Base-by-base conservation (phyloP, 2,113 vertebrate species). In the Brachyistius frenatus region DNA sequence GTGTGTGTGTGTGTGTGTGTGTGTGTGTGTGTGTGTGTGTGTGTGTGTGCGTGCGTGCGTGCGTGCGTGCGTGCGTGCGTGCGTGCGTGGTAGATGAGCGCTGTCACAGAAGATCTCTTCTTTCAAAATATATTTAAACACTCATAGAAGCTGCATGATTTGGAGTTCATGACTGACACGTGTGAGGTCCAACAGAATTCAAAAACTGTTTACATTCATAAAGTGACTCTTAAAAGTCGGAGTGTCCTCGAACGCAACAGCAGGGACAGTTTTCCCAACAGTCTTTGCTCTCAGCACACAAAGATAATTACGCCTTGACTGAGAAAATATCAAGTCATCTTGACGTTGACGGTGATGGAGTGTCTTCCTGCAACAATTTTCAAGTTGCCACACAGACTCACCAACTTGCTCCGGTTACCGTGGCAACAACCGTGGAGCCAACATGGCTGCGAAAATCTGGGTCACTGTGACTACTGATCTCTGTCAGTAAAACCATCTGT, bases 401-500 rank as follows among this genome's bases (percentile, higher is more conserved):
- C 41, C 31, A 75, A 76, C 41, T 76, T 44, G n/a, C 46, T 55
- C 54, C 7, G 0, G 85, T 84, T 86, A 65, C 89, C 63, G n/a
- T 79, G 69, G 83, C 66, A 84, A 86, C 76, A 31, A 60, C 49
- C 0, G 39, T 0, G 2, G 60, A 78, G 80, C 85, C 67, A 78
- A 83, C 60, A 56, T 56, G 73, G 79, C 76, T 54, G 56, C 58
- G 39, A 50, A 75, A 83, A 91, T 86, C 73, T 89, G 89, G 87
- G 85, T 89, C 89, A 88, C 33, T 41, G 41, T n/a, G 54, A 80
- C 73, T 31, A 52, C 75, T 74, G 80, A 86, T 87, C 79, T 87
- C 79, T 33, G n/a, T 80, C 73, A 16, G 80, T 80, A 75, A 87
- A 91, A 84, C 85, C 78, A 86, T 86, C 83, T 83, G 89, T 78